These are phyloP conservation scores for Enteromius trimaculatus DNA, from an alignment of 2,797 vertebrate species.

Conservation along the genomic window DNA sequence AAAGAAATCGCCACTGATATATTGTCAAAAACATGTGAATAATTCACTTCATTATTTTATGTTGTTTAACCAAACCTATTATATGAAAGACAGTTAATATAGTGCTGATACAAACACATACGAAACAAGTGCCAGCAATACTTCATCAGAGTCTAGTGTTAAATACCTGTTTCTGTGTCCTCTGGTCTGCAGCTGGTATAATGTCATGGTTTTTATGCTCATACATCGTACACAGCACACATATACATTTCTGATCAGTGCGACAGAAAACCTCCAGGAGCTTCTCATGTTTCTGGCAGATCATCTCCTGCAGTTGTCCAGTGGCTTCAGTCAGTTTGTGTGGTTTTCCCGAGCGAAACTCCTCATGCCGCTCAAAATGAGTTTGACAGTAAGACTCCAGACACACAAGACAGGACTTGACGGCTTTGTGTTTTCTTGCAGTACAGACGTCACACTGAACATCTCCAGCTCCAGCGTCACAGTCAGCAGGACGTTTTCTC, in stretches of 20 bases:
- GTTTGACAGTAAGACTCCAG: not conserved
- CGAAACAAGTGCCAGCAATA: too few relatives aligned
- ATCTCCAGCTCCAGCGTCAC: not conserved
- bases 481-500: not conserved
- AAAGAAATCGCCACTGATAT: too few relatives aligned
- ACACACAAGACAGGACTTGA: not conserved
- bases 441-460: not conserved
- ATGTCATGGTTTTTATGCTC: conserved; percentile 9
- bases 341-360: too few relatives aligned
- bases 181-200: not conserved
- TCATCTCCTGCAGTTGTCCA: not conserved
- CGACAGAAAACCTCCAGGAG: not conserved
- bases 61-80: too few relatives aligned
- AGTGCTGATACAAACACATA: too few relatives aligned
- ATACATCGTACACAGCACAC: not conserved
- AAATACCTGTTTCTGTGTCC: not conserved
- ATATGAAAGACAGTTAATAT: too few relatives aligned
- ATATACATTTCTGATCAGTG: not conserved
- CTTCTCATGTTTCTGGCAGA: conserved; percentile 11
- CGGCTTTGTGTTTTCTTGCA: not conserved
- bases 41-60: too few relatives aligned
- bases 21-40: too few relatives aligned
- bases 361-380: not conserved
- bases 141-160: not conserved
- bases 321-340: not conserved